Percentiles rank a stretch among this genome's conserved stretches.
Evolutionary conservation across 2,113 vertebrate genomes (phyloP).

Genomic region (Oceanites oceanicus): DNA sequence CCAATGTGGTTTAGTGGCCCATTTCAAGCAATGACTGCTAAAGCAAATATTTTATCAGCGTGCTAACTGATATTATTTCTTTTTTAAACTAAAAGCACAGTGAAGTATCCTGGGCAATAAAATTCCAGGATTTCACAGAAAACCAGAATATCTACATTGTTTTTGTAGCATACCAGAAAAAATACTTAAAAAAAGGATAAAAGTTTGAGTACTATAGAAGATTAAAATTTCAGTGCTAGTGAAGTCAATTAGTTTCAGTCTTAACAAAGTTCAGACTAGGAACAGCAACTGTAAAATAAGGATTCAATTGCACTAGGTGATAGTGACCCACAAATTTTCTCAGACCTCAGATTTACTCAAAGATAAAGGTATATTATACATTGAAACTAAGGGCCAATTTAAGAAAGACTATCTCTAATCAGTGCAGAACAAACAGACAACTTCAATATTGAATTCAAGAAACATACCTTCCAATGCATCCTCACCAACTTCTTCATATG

Average conservation of each 20-base stretch:
- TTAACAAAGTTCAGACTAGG: background rate
- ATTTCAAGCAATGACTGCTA: background rate
- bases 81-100: background rate
- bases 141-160: background rate
- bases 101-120: background rate
- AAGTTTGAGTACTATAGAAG: background rate
- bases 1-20: background rate
- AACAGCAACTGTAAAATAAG: background rate
- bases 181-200: background rate
- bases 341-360: background rate
- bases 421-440: background rate
- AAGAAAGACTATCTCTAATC: background rate
- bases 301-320: background rate
- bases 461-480: slow-evolving; percentile 86
- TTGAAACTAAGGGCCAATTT: background rate
- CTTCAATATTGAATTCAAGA: background rate
- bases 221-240: background rate
- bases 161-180: background rate
- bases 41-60: background rate
- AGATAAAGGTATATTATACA: background rate
- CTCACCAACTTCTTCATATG: slow-evolving; percentile 82
- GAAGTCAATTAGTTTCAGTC: background rate
- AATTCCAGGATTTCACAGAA: background rate
- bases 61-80: background rate
- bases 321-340: background rate